Base-by-base conservation (phyloP, 2,888 invertebrate species). In the Spodoptera exigua region DNA sequence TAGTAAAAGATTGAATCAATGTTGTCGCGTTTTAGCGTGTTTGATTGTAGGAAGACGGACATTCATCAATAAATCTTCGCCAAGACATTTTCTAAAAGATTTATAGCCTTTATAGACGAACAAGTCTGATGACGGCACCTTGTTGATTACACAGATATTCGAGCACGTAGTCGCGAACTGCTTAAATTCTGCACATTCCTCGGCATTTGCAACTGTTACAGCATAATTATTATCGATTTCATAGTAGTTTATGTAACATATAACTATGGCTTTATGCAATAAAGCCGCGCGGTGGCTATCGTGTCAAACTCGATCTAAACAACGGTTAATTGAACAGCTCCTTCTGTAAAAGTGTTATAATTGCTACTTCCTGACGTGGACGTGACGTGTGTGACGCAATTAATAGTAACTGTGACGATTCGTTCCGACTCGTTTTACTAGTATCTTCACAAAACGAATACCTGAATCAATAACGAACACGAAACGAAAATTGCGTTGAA, bases 211-310 rank as follows among this genome's bases (percentile, higher is more conserved):
- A 52, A 63, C 48, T 54, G 62, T 76, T 78, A 76, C 70, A 60
- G 61, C 68, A 70, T 59, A 59, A 68, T 70, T 47, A 60, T 78
- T 64, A 73, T 59, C 60, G 74, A 78, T 78, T 81, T 78, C 74
- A 74, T 61, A 69, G 58, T 66, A 69, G 58, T 66, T 80, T 79
- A 76, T 56, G 67, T 54, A 77, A 77, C 17, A 48, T 61, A 61
- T 64, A 47, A 62, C 66, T 70, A 67, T 70, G 61, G 69, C 76
- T 58, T 40, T 78, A 71, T 88, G 88, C 84, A 87, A 83, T 88
- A 85, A 88, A 86, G 79, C 79, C 85, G 83, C 83, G 83, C 73
- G 63, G 65, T 70, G 69, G 74, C 67, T 72, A 55, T 83, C 86
- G 83, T 85, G 83, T 78, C 74, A 77, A 82, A 81, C 70, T 78